These are phyloP conservation scores for Drymodes brunneopygia DNA, from an alignment of 2,113 vertebrate species.

Conservation along the genomic window DNA sequence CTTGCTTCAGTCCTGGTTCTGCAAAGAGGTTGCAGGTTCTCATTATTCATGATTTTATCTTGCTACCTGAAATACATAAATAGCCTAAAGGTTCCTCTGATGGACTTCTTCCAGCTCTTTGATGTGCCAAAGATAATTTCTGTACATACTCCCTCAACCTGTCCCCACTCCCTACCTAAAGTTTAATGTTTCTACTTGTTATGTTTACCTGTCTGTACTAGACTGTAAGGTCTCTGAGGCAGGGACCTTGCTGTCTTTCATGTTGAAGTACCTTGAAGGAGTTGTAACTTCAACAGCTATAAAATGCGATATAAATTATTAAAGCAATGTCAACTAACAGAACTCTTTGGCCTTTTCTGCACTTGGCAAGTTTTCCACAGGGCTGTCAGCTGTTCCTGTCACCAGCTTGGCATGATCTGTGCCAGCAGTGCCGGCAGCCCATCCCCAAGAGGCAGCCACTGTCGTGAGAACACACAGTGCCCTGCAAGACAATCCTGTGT, in stretches of 20 bases:
- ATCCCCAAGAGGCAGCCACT: background rate
- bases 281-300: constrained; percentile 31
- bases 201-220: constrained; percentile 60
- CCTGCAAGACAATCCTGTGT: background rate
- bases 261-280: constrained; percentile 22
- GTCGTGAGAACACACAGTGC: rapidly evolving
- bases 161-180: constrained; percentile 62
- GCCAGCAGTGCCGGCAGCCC: rapidly evolving
- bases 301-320: constrained; percentile 24
- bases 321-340: background rate
- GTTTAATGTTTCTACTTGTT: constrained; percentile 69
- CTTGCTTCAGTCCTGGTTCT: constrained; percentile 1
- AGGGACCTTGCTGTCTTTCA: constrained; percentile 21
- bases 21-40: constrained; percentile 53
- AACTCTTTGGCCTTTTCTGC: background rate
- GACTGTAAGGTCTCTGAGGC: constrained; percentile 25
- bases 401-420: background rate
- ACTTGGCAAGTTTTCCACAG: background rate
- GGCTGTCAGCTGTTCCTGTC: background rate
- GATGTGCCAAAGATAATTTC: constrained; percentile 67
- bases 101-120: constrained; percentile 67
- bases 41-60: constrained; percentile 64
- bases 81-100: constrained; percentile 54
- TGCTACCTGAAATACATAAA: constrained; percentile 63
- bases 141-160: constrained; percentile 60